A percentile compares a stretch with the other conserved stretches of the same genome.
Evolutionary conservation across 1,140 invertebrate genomes (phyloP).

Genomic region (Caerostris extrusa): DNA sequence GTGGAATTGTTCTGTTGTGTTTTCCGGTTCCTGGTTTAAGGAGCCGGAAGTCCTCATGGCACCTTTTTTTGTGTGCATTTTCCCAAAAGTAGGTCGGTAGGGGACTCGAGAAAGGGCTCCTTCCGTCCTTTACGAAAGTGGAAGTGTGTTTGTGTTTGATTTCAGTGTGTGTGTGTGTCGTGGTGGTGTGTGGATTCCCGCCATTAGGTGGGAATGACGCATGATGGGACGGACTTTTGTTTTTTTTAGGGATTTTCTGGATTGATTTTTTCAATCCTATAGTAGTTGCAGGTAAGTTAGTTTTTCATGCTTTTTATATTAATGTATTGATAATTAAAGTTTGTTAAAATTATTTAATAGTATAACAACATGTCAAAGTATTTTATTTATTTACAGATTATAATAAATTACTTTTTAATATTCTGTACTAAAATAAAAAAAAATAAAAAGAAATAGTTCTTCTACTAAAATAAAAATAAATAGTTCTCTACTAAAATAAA

Average conservation of each 20-base stretch:
- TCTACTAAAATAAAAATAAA: too few species aligned
- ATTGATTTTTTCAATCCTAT: background rate
- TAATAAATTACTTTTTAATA: too few species aligned
- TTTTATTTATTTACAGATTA: too few species aligned
- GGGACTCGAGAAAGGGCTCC: conserved; percentile 47
- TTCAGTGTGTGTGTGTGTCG: background rate
- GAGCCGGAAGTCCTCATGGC: conserved; percentile 27
- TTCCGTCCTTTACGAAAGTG: background rate
- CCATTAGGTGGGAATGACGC: background rate
- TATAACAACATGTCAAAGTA: too few species aligned
- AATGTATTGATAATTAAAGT: too few species aligned
- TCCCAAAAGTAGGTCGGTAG: conserved; percentile 53
- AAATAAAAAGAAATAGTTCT: too few species aligned
- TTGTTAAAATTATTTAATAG: too few species aligned
- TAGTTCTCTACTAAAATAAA: too few species aligned
- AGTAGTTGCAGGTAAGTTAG: too few species aligned
- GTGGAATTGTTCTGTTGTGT: background rate
- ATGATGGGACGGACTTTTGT: background rate
- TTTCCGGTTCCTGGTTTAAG: conserved; percentile 63
- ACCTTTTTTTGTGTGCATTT: conserved; percentile 9
- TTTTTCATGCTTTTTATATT: too few species aligned
- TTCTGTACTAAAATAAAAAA: too few species aligned
- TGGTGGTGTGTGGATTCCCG: background rate
- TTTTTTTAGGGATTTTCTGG: background rate
- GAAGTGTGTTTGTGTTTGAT: conserved; percentile 28